phyloP scores from a whole-genome alignment of 2,113 vertebrate species.

The Gavialis gangeticus region DNA sequence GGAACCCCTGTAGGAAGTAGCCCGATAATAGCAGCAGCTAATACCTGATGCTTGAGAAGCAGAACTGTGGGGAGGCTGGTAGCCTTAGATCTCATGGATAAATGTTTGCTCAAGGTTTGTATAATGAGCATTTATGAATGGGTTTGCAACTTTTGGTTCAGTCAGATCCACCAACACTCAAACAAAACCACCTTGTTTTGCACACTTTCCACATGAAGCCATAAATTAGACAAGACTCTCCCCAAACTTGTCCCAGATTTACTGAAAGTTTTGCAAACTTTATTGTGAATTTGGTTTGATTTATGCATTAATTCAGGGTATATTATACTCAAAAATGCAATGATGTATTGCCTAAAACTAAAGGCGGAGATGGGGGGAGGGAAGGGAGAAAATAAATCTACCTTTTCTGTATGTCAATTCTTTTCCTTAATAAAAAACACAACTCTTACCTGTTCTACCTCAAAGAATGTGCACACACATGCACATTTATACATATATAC shows the following conservation, averaged over 20 bases:
- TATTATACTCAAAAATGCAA: neutral
- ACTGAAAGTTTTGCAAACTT: neutral
- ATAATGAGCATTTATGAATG: neutral
- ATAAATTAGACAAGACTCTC: neutral
- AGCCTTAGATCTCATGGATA: fast-evolving
- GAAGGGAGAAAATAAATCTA: too few species aligned
- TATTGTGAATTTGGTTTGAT: neutral
- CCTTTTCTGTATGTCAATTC: too few species aligned
- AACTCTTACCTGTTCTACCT: too few species aligned
- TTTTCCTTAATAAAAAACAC: too few species aligned
- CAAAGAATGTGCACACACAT: too few species aligned
- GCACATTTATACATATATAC: too few species aligned
- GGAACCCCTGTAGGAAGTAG: neutral
- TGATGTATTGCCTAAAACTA: too few species aligned
- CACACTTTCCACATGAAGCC: neutral
- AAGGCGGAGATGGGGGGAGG: too few species aligned
- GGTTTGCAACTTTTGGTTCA: neutral
- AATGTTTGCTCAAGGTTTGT: neutral
- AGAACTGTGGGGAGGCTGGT: neutral
- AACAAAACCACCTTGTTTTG: neutral
- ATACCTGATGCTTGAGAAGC: neutral
- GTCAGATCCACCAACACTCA: neutral
- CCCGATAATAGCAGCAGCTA: neutral
- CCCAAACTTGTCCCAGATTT: neutral
- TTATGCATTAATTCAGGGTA: neutral